These are phyloP conservation scores for Ctenomys sociabilis DNA, from an alignment of 2,113 vertebrate species.

Conservation along the genomic window DNA sequence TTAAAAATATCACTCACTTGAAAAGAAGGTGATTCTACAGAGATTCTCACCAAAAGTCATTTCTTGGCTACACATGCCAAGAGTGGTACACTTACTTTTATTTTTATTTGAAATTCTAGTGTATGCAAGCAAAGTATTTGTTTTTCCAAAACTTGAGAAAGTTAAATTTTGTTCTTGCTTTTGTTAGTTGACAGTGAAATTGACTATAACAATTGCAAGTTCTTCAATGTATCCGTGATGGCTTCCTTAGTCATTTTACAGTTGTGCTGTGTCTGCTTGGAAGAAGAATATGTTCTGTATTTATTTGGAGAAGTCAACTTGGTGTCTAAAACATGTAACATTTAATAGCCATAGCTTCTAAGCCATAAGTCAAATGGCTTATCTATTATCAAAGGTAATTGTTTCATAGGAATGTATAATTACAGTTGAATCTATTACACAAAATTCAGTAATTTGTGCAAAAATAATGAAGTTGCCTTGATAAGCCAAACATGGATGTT, in stretches of 20 bases:
- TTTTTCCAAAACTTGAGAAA: not conserved
- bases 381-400: not conserved
- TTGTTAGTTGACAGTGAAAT: not conserved
- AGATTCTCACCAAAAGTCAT: not conserved
- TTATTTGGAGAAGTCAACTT: not conserved
- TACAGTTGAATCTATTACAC: not conserved
- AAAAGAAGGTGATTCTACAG: not conserved
- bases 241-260: not conserved
- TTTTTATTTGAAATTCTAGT: constrained; percentile 13
- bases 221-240: not conserved
- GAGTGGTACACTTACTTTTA: not conserved
- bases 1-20: not conserved
- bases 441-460: not conserved
- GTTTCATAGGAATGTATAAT: constrained; percentile 1
- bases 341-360: not conserved
- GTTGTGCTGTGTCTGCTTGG: not conserved
- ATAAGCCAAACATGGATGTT: not conserved
- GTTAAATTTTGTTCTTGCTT: constrained; percentile 31
- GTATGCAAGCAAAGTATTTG: not conserved
- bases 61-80: not conserved
- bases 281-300: not conserved
- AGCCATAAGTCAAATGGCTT: not conserved
- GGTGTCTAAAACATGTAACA: not conserved
- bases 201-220: not conserved
- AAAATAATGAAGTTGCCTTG: not conserved